Evolutionary conservation across 2,888 invertebrate species (phyloP).

Genomic region (Tanypteryx hageni): DNA sequence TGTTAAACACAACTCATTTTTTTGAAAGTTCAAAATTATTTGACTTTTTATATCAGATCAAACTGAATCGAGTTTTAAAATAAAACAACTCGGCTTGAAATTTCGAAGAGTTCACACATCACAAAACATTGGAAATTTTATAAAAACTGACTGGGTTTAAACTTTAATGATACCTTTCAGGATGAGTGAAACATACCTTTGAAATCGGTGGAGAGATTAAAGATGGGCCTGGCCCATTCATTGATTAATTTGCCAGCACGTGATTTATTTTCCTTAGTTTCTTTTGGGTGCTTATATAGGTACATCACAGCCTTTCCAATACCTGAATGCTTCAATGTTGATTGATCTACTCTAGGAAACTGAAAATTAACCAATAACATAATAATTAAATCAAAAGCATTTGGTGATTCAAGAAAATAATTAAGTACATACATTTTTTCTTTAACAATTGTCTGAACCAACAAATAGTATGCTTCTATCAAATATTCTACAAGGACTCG

Average conservation of each 20-base stretch:
- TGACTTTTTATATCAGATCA: too few relatives aligned
- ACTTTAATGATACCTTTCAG: too few relatives aligned
- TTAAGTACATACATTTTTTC: too few relatives aligned
- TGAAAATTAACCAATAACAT: constrained; percentile 73
- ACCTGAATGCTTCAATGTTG: constrained; percentile 94
- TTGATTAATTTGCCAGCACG: constrained; percentile 94
- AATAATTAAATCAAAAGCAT: not conserved
- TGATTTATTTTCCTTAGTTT: constrained; percentile 94
- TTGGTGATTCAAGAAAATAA: not conserved
- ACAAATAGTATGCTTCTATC: not conserved
- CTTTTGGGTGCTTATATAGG: constrained; percentile 98
- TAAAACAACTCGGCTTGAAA: too few relatives aligned
- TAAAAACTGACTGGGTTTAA: too few relatives aligned
- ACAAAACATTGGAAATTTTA: too few relatives aligned
- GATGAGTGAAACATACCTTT: constrained; percentile 76
- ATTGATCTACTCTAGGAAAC: constrained; percentile 93
- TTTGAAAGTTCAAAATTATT: too few relatives aligned
- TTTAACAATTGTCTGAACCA: too few relatives aligned
- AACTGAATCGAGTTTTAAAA: too few relatives aligned
- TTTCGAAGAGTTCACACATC: too few relatives aligned
- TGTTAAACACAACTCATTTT: too few relatives aligned
- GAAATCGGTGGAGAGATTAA: constrained; percentile 95
- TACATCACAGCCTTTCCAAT: constrained; percentile 99
- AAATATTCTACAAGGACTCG: too few relatives aligned
- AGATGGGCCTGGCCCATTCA: constrained; percentile 98